Percentiles rank a stretch among this genome's conserved stretches.
These are phyloP conservation scores for Dorcus parallelipipedus DNA, from an alignment of 2,888 invertebrate species.

Conservation along the genomic window DNA sequence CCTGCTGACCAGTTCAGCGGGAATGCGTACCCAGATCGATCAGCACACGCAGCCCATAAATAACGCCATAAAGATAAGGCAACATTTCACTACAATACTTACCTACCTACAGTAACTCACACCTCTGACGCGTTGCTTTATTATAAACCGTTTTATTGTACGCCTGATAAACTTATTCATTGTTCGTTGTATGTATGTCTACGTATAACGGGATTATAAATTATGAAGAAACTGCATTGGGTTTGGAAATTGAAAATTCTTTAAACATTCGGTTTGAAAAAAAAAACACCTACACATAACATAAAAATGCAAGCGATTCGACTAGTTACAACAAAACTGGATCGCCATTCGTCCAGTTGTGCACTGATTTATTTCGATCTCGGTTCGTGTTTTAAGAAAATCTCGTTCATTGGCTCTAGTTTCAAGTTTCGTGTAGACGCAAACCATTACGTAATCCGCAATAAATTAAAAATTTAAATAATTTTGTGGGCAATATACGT, in stretches of 20 bases:
- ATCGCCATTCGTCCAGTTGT: background rate
- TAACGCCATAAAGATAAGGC: background rate
- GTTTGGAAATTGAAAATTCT: too few relatives aligned
- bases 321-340: too few relatives aligned
- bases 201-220: too few relatives aligned
- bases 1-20: constrained; percentile 14
- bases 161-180: background rate
- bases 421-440: too few relatives aligned
- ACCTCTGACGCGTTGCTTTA: background rate
- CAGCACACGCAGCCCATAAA: constrained; percentile 14
- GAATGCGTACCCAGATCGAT: constrained; percentile 17
- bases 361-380: constrained; percentile 7
- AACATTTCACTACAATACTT: constrained; percentile 4
- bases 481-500: too few relatives aligned
- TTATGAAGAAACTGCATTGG: too few relatives aligned
- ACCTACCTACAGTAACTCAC: constrained; percentile 3
- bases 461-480: too few relatives aligned
- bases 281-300: too few relatives aligned
- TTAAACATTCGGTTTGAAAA: too few relatives aligned
- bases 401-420: too few relatives aligned
- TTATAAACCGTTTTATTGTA: background rate
- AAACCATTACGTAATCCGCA: too few relatives aligned
- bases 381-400: background rate
- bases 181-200: background rate
- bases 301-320: too few relatives aligned